Base-by-base conservation (phyloP, 2,113 vertebrate species). In the Probosciger aterrimus region DNA sequence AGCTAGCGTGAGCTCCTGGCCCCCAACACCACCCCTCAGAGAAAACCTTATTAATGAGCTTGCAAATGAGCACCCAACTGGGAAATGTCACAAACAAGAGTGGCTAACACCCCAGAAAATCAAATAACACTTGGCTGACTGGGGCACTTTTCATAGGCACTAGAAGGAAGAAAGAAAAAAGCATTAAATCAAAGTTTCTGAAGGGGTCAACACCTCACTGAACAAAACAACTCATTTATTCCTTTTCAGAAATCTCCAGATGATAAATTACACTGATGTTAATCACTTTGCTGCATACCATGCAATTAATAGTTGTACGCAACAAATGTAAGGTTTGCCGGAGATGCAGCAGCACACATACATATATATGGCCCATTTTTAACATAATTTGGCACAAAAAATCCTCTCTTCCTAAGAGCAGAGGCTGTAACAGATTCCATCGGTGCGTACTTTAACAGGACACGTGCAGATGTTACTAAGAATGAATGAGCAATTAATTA, bases 81-180 rank as follows among this genome's bases (percentile, higher is more conserved):
- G 98, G 98, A 97, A 98, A 98, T 97, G 98, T 97, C 98, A 98
- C 97, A 97, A 98, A 98, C 97, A 97, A 98, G 97, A 98, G 97
- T 17, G 93, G 97, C 97, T 98, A 98, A 98, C 98, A 97, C 98
- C 97, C 98, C 98, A 98, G 97, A 98, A 98, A 98, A 98, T 98
- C 98, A 98, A 98, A 97, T 98, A 97, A 98, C 97, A 97, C 97
- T 97, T 49, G 97, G 96, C 95, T 97, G 97, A 96, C 91, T 88
- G 97, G 92, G 97, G 89, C 59, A 96, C 95, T 94, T 98, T 98
- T 97, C 97, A 93, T 97, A 97, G 96, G 97, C 96, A 90, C 96
- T 94, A 93, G 22, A 59, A 59, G 57, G 57, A 35, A 94, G 92
- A 97, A 91, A 41, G 22, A 67, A 75, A 96, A 90, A 60, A 95